Conservation (phyloP, 1,140 invertebrate genomes). For the Trachymyrmex septentrionalis region DNA sequence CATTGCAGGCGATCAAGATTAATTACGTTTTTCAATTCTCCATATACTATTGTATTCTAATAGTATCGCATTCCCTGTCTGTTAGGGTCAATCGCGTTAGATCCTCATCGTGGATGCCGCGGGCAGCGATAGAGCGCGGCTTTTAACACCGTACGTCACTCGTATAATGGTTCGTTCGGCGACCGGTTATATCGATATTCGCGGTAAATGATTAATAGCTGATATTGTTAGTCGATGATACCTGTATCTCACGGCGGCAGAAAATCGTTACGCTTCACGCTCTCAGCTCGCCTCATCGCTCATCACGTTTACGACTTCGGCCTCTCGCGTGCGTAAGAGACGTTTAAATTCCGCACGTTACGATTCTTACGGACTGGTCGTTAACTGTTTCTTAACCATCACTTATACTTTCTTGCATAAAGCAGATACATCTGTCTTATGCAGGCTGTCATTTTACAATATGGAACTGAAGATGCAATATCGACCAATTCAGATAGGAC, state of each 20-base stretch:
- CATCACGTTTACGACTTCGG: conserved; percentile 4
- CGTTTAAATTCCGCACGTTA: conserved; percentile 27
- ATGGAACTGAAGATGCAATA: neutral
- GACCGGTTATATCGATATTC: conserved; percentile 44
- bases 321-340: conserved; percentile 14
- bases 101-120: conserved; percentile 27
- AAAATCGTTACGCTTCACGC: conserved; percentile 44
- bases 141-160: conserved; percentile 38
- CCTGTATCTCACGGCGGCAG: conserved; percentile 1
- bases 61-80: conserved; percentile 5
- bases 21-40: conserved; percentile 19
- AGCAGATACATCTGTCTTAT: conserved; percentile 2
- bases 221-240: conserved; percentile 23
- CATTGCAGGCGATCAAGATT: conserved; percentile 5
- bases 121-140: conserved; percentile 14
- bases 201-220: conserved; percentile 33
- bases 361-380: conserved; percentile 15
- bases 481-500: neutral
- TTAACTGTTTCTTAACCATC: conserved; percentile 22
- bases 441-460: neutral
- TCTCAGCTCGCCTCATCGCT: conserved; percentile 32
- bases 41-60: conserved; percentile 46
- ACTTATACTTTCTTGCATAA: conserved; percentile 21
- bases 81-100: conserved; percentile 4
- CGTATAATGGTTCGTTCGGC: conserved; percentile 21